Percentiles rank a stretch among this genome's conserved stretches.
These are phyloP conservation scores for Gallirallus australis DNA, from an alignment of 2,797 vertebrate genomes.

Conservation along the genomic window DNA sequence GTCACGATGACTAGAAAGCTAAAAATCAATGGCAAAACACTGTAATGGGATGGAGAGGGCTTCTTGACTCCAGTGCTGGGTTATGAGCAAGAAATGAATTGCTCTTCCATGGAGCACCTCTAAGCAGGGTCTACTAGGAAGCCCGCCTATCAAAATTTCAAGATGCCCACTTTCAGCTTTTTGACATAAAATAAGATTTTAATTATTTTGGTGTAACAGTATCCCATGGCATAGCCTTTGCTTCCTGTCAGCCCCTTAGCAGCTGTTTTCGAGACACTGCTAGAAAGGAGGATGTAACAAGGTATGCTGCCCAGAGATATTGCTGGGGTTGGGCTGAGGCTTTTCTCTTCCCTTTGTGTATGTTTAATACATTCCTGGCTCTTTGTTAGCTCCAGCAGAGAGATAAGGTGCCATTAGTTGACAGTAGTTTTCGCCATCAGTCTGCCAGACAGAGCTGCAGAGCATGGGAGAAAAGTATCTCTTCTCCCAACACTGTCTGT, in stretches of 20 bases:
- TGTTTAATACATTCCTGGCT: neutral
- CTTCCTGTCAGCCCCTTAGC: neutral
- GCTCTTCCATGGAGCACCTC: neutral
- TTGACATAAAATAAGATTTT: neutral
- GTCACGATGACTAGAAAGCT: neutral
- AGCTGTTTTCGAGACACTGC: neutral
- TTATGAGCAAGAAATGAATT: neutral
- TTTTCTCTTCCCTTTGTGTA: neutral
- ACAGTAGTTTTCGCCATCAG: neutral
- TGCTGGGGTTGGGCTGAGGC: neutral
- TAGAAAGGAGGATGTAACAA: neutral
- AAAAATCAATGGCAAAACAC: neutral
- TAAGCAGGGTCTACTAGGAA: neutral
- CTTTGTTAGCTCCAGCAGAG: neutral
- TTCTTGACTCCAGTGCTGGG: neutral
- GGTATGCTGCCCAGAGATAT: neutral
- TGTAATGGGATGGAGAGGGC: neutral
- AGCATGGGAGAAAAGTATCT: neutral
- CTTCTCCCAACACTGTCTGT: neutral
- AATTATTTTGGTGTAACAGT: neutral
- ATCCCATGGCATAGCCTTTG: neutral
- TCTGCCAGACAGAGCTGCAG: neutral
- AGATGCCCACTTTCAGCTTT: neutral
- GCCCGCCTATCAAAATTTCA: neutral
- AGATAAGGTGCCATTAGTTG: neutral